Base-by-base conservation (phyloP, 2,797 vertebrate species). In the Notolepis coatsorum region DNA sequence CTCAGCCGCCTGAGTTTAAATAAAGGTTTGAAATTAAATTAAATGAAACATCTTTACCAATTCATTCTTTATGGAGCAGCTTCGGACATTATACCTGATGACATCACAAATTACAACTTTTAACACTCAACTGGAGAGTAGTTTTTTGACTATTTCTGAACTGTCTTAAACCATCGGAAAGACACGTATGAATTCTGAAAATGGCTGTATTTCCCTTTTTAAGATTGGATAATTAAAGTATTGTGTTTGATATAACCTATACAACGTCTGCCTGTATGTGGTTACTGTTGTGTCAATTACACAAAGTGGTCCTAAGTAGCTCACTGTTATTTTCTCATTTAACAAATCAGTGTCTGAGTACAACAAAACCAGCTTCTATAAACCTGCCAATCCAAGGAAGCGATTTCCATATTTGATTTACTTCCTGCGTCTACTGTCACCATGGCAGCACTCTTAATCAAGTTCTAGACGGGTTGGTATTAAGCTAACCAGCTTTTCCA, bases 391-490 rank as follows among this genome's bases (percentile, higher is more conserved):
- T 31, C 3, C 3, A 72, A 72, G 73, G 65, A 81, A 73, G 65
- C 59, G 63, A 39, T 68, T 78, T 9, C 18, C 37, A 41, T 53
- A 18, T 63, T 67, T 70, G 56, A 37, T 47, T 17, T 35, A 50
- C 73, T 77, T 84, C 74, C 79, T 82, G 61, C 74, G 47, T 45
- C 69, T 71, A 42, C 65, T 53, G 63, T 81, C 71, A 48, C 71
- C 64, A 65, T 73, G 51, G 70, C 9, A 68, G 42, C 61, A 3
- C 56, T 39, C 43, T 64, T 69, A 75, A 66, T 75, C 38, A 48
- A 43, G 24, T 75, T 87, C 75, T 86, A 88, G 85, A 82, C 77
- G 53, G 64, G 61, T 71, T 51, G 43, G 56, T 17, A 24, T 68
- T 65, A 81, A 43, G 62, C 21, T 73, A 80, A 79, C 42, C 46